Conservation (phyloP, 2,888 invertebrate genomes). For the Hyles lineata region DNA sequence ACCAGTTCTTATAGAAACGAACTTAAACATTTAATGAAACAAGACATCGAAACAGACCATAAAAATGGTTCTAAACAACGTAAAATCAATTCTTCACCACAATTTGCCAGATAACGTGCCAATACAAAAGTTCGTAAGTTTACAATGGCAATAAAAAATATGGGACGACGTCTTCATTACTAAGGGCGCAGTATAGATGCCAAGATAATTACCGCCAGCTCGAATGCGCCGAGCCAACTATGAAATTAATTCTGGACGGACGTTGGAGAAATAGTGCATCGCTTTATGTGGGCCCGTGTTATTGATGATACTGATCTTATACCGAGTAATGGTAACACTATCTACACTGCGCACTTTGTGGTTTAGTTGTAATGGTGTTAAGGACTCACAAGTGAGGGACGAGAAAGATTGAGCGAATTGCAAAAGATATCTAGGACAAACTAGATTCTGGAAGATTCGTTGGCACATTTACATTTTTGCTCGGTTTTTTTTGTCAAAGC, state of each 20-base stretch:
- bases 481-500: no score
- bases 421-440: background rate
- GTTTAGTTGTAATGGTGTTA: background rate
- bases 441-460: background rate
- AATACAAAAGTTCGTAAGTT: slow-evolving; percentile 51
- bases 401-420: background rate
- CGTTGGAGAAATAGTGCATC: slow-evolving; percentile 62
- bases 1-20: no score
- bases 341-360: background rate
- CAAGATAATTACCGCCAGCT: slow-evolving; percentile 67
- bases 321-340: slow-evolving; percentile 13
- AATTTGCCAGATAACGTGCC: slow-evolving; percentile 35
- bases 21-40: no score
- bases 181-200: slow-evolving; percentile 65
- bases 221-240: slow-evolving; percentile 49
- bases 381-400: background rate
- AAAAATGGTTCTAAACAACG: background rate
- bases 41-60: background rate
- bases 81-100: background rate
- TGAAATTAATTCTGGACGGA: slow-evolving; percentile 66
- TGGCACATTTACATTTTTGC: no score
- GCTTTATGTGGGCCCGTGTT: slow-evolving; percentile 49
- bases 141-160: slow-evolving; percentile 66
- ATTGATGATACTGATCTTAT: slow-evolving; percentile 39
- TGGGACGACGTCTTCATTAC: slow-evolving; percentile 75